Conservation (phyloP, 2,113 vertebrate species). For the Electrona antarctica region DNA sequence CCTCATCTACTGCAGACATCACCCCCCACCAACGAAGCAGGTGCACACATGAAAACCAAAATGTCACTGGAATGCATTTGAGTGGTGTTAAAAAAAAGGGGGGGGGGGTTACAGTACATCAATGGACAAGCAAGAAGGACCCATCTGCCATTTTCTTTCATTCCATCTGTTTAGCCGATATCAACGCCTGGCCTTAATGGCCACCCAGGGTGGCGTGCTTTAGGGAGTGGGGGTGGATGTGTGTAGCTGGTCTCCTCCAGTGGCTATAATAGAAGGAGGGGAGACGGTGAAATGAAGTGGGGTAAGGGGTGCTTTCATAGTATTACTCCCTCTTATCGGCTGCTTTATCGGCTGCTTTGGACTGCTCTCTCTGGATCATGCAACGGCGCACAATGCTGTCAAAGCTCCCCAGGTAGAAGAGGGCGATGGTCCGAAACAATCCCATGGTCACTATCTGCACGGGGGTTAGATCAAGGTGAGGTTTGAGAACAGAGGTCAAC, state of each 20-base stretch:
- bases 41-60: constrained; percentile 50
- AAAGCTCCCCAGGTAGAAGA: constrained; percentile 96
- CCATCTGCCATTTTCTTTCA: constrained; percentile 46
- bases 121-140: constrained; percentile 46
- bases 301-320: constrained; percentile 23
- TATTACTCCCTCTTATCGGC: constrained; percentile 87
- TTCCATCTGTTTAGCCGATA: constrained; percentile 30
- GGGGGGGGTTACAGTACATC: constrained; percentile 19
- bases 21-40: constrained; percentile 47
- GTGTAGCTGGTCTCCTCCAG: not conserved
- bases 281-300: not conserved
- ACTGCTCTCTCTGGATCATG: constrained; percentile 91
- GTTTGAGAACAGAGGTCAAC: too few relatives aligned
- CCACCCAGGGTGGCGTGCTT: constrained; percentile 25
- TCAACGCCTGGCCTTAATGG: constrained; percentile 16
- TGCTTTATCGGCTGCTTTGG: constrained; percentile 84
- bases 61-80: constrained; percentile 50
- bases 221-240: not conserved
- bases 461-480: constrained; percentile 7
- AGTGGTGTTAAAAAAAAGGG: constrained; percentile 16
- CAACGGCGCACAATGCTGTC: constrained; percentile 97
- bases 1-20: constrained; percentile 19
- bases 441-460: constrained; percentile 94
- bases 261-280: constrained; percentile 14
- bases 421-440: constrained; percentile 90